Conservation (phyloP, 2,113 vertebrate species). For the Acanthochromis polyacanthus region DNA sequence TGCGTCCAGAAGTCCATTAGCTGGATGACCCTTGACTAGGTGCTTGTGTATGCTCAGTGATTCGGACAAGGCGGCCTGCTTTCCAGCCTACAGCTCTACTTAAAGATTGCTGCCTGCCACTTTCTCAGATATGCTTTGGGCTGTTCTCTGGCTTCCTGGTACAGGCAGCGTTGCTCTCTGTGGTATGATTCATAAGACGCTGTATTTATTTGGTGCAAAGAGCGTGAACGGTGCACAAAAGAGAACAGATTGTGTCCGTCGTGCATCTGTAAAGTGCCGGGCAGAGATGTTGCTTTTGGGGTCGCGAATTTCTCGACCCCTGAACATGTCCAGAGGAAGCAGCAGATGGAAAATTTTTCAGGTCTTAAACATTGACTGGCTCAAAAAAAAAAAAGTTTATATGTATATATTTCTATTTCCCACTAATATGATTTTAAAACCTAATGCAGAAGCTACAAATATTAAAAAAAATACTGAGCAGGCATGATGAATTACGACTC, state of each 20-base stretch:
- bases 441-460: not conserved
- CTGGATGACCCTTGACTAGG: conserved; percentile 65
- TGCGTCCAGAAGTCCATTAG: conserved; percentile 73
- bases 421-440: conserved; percentile 16
- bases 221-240: conserved; percentile 78
- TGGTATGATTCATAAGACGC: conserved; percentile 77
- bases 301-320: conserved; percentile 52
- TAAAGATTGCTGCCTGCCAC: conserved; percentile 78
- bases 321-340: conserved; percentile 41
- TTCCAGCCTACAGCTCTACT: conserved; percentile 67
- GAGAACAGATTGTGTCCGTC: conserved; percentile 73
- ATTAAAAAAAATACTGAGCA: conserved; percentile 1
- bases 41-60: conserved; percentile 73
- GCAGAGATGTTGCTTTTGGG: conserved; percentile 59
- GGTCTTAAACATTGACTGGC: conserved; percentile 12
- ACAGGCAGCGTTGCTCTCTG: conserved; percentile 64
- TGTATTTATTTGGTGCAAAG: conserved; percentile 81
- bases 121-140: conserved; percentile 63
- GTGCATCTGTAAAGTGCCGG: conserved; percentile 62
- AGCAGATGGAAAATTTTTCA: conserved; percentile 19
- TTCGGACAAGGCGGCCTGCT: conserved; percentile 60
- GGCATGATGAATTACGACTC: conserved; percentile 16
- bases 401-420: not conserved
- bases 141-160: conserved; percentile 62
- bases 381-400: not conserved